Conservation (phyloP, 1,140 invertebrate species). For the Caerostris extrusa region DNA sequence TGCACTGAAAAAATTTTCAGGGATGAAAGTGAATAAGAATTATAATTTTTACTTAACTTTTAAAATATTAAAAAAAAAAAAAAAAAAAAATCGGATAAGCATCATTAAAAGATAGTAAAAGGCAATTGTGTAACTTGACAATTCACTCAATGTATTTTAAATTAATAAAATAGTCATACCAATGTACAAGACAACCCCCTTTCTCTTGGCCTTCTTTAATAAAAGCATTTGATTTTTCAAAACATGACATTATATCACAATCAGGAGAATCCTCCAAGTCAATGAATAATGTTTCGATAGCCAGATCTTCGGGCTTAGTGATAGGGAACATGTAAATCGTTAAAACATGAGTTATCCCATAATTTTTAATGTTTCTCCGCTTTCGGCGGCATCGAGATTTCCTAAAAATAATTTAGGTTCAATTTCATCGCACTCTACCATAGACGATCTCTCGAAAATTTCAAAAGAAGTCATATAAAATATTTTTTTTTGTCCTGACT, state of each 20-base stretch:
- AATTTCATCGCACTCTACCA: constrained; percentile 76
- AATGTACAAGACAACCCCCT: constrained; percentile 82
- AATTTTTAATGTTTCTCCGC: constrained; percentile 64
- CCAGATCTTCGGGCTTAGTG: constrained; percentile 49
- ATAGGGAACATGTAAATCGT: constrained; percentile 75
- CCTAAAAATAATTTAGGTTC: constrained; percentile 69
- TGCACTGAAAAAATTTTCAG: too few species aligned
- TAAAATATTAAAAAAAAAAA: too few species aligned
- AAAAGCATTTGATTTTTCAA: constrained; percentile 90
- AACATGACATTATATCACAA: constrained; percentile 84
- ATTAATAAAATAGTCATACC: constrained; percentile 74
- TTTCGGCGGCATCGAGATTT: constrained; percentile 68
- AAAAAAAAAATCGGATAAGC: too few species aligned
- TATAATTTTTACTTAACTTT: too few species aligned
- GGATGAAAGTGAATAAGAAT: too few species aligned
- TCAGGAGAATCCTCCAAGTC: constrained; percentile 87
- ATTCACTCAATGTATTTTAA: background rate
- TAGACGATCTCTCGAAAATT: constrained; percentile 75
- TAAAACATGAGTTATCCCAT: constrained; percentile 73
- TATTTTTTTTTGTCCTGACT: background rate
- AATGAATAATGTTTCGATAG: constrained; percentile 77
- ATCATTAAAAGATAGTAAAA: too few species aligned
- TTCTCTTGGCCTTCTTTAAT: constrained; percentile 90
- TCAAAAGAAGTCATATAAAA: constrained; percentile 69
- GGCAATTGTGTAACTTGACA: too few species aligned